A percentile compares a stretch with the other conserved stretches of the same genome.
Conservation (phyloP, 1,140 invertebrate species). For the Calephelis nemesis region DNA sequence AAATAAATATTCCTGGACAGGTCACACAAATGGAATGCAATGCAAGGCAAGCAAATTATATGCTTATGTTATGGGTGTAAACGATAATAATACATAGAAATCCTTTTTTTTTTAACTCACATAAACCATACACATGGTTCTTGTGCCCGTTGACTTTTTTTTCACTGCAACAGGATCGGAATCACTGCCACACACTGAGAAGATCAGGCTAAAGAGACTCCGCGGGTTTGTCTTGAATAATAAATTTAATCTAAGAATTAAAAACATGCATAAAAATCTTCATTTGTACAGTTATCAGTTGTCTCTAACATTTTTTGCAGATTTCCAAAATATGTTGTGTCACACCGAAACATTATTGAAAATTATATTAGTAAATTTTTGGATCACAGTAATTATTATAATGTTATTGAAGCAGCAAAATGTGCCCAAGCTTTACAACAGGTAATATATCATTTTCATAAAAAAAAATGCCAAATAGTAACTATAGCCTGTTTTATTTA, state of each 20-base stretch:
- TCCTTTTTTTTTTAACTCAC: no score
- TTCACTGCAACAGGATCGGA: no score
- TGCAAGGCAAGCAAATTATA: no score
- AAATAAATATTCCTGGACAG: no score
- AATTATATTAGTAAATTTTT: conserved; percentile 45
- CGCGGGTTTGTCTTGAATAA: not conserved
- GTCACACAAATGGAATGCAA: no score
- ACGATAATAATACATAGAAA: no score
- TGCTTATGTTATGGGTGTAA: no score
- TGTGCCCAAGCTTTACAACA: conserved; percentile 63
- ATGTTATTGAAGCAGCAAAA: conserved; percentile 64
- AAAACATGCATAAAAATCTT: conserved; percentile 3
- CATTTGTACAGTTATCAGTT: not conserved
- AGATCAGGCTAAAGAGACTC: no score
- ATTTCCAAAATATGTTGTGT: conserved; percentile 60
- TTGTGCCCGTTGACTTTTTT: no score
- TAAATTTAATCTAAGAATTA: not conserved
- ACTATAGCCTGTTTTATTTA: no score
- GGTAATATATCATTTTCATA: conserved; percentile 34
- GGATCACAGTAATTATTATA: conserved; percentile 43
- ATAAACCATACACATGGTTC: no score
- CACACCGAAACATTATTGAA: conserved; percentile 54
- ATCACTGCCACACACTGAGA: no score
- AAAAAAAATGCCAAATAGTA: not conserved
- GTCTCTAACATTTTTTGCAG: conserved; percentile 39